Conservation (phyloP, 2,113 vertebrate species). For the Heterotis niloticus region DNA sequence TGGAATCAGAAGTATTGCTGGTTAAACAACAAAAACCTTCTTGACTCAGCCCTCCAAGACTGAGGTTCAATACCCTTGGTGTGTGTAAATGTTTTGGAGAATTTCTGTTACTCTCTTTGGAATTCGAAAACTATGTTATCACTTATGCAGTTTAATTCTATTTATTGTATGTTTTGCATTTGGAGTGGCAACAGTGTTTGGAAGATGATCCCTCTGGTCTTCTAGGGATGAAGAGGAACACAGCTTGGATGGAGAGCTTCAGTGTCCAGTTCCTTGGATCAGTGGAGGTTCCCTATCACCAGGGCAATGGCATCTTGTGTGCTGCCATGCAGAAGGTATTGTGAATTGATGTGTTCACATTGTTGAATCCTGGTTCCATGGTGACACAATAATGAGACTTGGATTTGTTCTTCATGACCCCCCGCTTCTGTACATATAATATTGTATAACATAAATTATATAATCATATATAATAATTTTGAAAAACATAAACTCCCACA, state of each 20-base stretch:
- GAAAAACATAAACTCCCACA: background rate
- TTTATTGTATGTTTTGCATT: background rate
- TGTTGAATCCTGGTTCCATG: too few species aligned
- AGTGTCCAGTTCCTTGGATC: slow-evolving; percentile 92
- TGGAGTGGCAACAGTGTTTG: background rate
- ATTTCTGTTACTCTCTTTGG: background rate
- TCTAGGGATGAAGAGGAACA: slow-evolving; percentile 79
- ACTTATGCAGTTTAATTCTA: background rate
- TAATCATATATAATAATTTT: too few species aligned
- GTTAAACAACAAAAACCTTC: too few species aligned
- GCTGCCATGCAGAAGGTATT: slow-evolving; percentile 94
- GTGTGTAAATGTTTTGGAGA: too few species aligned
- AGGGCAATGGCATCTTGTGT: slow-evolving; percentile 90
- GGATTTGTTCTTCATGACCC: too few species aligned
- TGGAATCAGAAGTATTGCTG: too few species aligned
- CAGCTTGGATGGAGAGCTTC: slow-evolving; percentile 86
- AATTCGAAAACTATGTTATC: background rate
- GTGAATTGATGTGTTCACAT: too few species aligned
- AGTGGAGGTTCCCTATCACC: slow-evolving; percentile 91
- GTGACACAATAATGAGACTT: too few species aligned
- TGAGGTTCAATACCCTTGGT: too few species aligned
- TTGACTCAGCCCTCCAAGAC: too few species aligned
- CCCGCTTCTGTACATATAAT: too few species aligned
- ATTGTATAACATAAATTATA: too few species aligned
- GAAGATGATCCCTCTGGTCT: background rate